These are phyloP conservation scores for Ostrea edulis DNA, from an alignment of 1,140 invertebrate genomes.

Conservation along the genomic window DNA sequence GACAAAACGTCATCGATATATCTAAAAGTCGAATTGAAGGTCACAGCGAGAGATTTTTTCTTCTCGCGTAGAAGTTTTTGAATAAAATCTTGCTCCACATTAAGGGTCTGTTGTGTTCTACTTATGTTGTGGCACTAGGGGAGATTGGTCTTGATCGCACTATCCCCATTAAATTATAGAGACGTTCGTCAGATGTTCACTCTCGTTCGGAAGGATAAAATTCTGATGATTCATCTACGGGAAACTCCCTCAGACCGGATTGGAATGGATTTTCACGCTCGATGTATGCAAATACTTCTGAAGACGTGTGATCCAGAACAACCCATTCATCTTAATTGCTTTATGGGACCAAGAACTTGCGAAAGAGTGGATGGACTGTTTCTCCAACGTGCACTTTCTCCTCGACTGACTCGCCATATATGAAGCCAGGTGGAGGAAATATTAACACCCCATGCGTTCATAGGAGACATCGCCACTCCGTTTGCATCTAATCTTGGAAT, in stretches of 20 bases:
- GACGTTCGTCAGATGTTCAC: too few species aligned
- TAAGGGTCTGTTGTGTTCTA: not conserved
- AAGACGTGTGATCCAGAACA: not conserved
- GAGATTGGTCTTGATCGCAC: not conserved
- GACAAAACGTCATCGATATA: too few species aligned
- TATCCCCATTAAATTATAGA: not conserved
- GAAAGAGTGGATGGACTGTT: not conserved
- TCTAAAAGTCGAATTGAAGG: too few species aligned
- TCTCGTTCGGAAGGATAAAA: too few species aligned
- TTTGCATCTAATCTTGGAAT: not conserved
- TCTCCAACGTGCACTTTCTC: not conserved
- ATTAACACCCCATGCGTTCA: not conserved
- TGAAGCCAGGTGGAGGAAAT: not conserved
- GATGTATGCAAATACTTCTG: not conserved
- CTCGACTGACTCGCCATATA: not conserved
- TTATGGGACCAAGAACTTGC: not conserved
- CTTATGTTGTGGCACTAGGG: not conserved
- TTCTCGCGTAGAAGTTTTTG: too few species aligned
- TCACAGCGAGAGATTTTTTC: too few species aligned
- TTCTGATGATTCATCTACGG: not conserved
- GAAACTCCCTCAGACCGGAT: not conserved
- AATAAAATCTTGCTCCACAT: not conserved
- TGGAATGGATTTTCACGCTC: slow-evolving; percentile 2
- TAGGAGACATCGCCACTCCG: too few species aligned
- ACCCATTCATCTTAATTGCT: not conserved